Evolutionary conservation across 2,888 invertebrate genomes (phyloP).

Genomic region (Meghimatium bilineatum): DNA sequence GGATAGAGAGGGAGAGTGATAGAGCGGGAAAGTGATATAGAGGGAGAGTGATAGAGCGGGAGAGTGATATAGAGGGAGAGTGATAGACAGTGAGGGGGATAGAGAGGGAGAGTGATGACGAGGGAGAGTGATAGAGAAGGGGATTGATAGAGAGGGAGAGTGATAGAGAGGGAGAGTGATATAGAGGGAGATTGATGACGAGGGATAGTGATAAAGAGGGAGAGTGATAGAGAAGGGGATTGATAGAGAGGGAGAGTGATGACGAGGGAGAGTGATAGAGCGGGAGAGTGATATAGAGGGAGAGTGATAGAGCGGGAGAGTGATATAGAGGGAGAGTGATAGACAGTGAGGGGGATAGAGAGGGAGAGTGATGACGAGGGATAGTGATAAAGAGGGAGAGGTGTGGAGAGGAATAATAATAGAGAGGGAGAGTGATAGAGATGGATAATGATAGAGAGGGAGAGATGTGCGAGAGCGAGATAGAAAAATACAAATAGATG

Average conservation of each 20-base stretch:
- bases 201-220: not conserved
- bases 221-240: not conserved
- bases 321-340: too few species aligned
- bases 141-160: not conserved
- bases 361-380: slow-evolving; percentile 36
- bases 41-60: too few species aligned
- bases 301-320: not conserved
- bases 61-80: too few species aligned
- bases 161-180: not conserved
- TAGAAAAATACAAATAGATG: not conserved
- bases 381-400: slow-evolving; percentile 26
- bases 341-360: slow-evolving; percentile 20
- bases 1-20: too few species aligned
- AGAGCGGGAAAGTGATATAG: too few species aligned
- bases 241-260: slow-evolving; percentile 17
- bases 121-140: not conserved
- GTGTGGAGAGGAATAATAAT: not conserved
- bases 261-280: slow-evolving; percentile 18
- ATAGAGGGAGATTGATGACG: not conserved
- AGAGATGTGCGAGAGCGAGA: not conserved
- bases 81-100: not conserved
- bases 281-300: not conserved
- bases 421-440: slow-evolving; percentile 10
- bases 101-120: not conserved
- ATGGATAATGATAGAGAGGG: not conserved